These are phyloP conservation scores for Lamprologus ornatipinnis DNA, from an alignment of 2,113 vertebrate genomes.

Conservation along the genomic window DNA sequence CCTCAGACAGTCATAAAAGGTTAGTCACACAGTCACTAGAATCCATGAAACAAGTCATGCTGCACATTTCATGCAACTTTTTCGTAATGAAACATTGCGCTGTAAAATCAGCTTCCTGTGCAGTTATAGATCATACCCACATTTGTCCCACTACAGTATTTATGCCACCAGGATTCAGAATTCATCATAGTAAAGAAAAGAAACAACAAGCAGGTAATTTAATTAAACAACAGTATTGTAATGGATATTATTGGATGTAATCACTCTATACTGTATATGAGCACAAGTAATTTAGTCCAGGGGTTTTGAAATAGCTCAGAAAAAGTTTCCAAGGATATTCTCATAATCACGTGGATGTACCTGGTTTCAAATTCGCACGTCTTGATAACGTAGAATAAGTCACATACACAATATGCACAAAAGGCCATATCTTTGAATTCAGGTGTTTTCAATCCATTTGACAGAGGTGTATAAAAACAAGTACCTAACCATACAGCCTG, in stretches of 20 bases:
- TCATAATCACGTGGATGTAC: not conserved
- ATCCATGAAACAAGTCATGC: not conserved
- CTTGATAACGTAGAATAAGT: not conserved
- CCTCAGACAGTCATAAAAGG: constrained; percentile 23
- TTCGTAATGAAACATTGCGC: not conserved
- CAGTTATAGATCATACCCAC: not conserved
- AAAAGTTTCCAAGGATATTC: not conserved
- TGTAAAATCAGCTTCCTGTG: not conserved
- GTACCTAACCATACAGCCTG: not conserved
- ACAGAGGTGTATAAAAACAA: not conserved
- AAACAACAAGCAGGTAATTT: not conserved
- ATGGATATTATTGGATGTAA: not conserved
- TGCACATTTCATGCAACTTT: not conserved
- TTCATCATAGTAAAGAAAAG: not conserved
- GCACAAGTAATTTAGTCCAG: not conserved
- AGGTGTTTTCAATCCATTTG: not conserved
- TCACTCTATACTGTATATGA: not conserved
- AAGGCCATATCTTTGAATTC: not conserved
- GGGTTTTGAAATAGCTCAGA: not conserved
- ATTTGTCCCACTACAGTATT: not conserved
- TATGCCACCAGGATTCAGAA: not conserved
- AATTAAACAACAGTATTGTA: not conserved
- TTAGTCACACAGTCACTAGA: constrained; percentile 21
- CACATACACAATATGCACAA: not conserved
- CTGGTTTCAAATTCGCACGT: not conserved